Base-by-base conservation (phyloP, 2,888 invertebrate genomes). In the Morpho achilles region DNA sequence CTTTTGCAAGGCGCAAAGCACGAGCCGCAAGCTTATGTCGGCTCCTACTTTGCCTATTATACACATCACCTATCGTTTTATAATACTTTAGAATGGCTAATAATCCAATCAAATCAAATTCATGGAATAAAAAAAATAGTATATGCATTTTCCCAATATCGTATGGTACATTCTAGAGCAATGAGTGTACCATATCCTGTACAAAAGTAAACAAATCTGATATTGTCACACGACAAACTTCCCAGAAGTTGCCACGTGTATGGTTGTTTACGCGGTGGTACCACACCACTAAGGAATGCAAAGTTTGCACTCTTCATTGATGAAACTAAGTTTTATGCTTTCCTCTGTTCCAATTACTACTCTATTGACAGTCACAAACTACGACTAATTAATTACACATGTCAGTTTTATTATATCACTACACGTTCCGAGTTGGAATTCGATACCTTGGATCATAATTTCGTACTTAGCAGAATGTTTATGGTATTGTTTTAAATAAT, bases 271-370 rank as follows among this genome's bases (percentile, higher is more conserved):
- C 62, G 55, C 32, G 54, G 43, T 16, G 53, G 54, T 46, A 46
- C 50, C 49, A 58, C 52, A 41, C 51, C 51, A 59, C 59, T 47
- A 39, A 53, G 56, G 60, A 48, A 63, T 58, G 61, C 63, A 58
- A 53, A 74, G 68, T 60, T 72, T 73, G 75, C 80, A 73, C 60
- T 71, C 68, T 70, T 72, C 86, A 86, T 86, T 86, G 86, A 87
- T 82, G 77, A 81, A 80, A 67, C 60, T 61, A 67, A 60, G 61
- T 66, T 60, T 67, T 61, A 69, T 56, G 52, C 65, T 59, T 65
- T 66, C 66, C 68, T 67, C 65, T 60, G 66, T 73, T 76, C 73
- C 55, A 48, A 64, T 75, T 77, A 78, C 76, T 68, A 62, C 67
- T 70, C 62, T 74, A 68, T 73, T 76, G 75, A 75, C 74, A 68